These are phyloP conservation scores for Cactoblastis cactorum DNA, from an alignment of 2,888 invertebrate species.

Conservation along the genomic window DNA sequence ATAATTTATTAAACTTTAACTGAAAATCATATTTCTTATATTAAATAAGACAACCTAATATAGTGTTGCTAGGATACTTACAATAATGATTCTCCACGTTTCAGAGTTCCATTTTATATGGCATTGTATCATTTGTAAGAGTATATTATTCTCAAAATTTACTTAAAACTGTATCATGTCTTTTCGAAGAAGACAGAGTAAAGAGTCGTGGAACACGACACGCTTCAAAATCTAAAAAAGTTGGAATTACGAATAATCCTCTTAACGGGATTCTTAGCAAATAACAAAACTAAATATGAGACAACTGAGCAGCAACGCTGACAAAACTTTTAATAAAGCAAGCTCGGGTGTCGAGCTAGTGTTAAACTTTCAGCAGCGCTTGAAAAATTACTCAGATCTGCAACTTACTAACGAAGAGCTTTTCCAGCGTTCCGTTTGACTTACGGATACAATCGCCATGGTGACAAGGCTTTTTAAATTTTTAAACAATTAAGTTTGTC, in stretches of 20 bases:
- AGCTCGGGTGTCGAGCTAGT: slow-evolving; percentile 4
- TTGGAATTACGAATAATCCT: neutral
- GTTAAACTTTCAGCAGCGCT: neutral
- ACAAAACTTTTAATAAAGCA: slow-evolving; percentile 3
- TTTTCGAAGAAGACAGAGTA: too few relatives aligned
- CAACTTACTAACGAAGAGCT: neutral
- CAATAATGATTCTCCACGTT: too few relatives aligned
- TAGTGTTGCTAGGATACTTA: too few relatives aligned
- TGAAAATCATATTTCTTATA: too few relatives aligned
- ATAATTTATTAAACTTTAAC: too few relatives aligned
- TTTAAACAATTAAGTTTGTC: neutral
- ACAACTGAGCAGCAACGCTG: slow-evolving; percentile 1
- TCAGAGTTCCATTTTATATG: too few relatives aligned
- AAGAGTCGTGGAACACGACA: too few relatives aligned
- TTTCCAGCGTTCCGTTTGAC: neutral
- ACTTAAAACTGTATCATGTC: too few relatives aligned
- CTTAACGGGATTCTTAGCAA: neutral
- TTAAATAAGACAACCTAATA: too few relatives aligned
- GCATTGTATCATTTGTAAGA: too few relatives aligned
- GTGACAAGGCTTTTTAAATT: neutral
- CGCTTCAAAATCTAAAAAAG: neutral
- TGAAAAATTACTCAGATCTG: neutral
- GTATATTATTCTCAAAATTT: too few relatives aligned
- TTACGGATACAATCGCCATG: neutral
- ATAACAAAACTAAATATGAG: neutral